These are phyloP conservation scores for Julus scandinavius DNA, from an alignment of 2,888 invertebrate genomes.

Conservation along the genomic window DNA sequence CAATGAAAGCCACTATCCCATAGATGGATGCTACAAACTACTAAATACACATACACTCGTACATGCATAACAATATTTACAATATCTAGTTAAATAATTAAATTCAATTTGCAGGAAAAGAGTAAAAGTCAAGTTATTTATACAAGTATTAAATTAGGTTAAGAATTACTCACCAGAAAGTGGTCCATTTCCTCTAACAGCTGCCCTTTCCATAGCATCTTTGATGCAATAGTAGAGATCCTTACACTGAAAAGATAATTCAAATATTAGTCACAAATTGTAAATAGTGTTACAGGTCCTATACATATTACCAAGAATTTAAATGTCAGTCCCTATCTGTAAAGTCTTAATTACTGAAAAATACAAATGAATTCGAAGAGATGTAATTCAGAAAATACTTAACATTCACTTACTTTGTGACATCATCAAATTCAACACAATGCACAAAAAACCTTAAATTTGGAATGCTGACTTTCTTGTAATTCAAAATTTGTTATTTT, in stretches of 20 bases:
- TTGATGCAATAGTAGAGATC: conserved; percentile 98
- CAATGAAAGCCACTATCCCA: conserved; percentile 56
- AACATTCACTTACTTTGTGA: background rate
- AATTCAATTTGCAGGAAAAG: background rate
- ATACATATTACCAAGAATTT: background rate
- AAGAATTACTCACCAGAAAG: conserved; percentile 66
- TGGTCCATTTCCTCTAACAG: conserved; percentile 72
- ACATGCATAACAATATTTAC: no score
- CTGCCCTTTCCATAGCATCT: conserved; percentile 94
- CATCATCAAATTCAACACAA: conserved; percentile 23
- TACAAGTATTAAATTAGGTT: background rate
- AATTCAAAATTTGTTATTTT: background rate
- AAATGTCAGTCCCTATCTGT: no score
- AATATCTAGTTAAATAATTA: background rate
- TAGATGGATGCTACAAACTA: conserved; percentile 46
- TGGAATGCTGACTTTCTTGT: background rate
- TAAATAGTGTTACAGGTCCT: background rate
- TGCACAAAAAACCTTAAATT: background rate
- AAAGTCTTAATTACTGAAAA: no score
- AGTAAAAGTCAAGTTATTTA: background rate
- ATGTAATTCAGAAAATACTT: background rate
- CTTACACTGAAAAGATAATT: conserved; percentile 80
- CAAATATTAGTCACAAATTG: background rate
- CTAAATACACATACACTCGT: background rate
- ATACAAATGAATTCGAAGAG: background rate